Base-by-base conservation (phyloP, 2,888 invertebrate species). In the Agrilus cyanescens region DNA sequence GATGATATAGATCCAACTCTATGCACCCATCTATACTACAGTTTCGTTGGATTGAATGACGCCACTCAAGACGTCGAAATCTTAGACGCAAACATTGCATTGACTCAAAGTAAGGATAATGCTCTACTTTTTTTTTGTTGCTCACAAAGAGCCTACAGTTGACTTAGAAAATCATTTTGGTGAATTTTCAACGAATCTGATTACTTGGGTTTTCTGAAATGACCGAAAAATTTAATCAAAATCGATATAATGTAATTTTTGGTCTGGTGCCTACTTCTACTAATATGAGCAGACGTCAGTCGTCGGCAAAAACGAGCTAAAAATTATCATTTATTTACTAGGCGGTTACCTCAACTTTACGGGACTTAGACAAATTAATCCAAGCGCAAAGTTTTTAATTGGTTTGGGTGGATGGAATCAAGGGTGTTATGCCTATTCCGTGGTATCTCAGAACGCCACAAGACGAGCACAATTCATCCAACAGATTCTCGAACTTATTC, bases 11-110 rank as follows among this genome's bases (percentile, higher is more conserved):
- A 85, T 53, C 73, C 82, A 0, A 62, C 61, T 7, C 65, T 83
- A 0, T 88, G 87, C 59, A 85, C 86, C 0, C 86, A 88, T 57
- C 43, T 83, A 35, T 73, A 85, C 12, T 89, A 86, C 57, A 66
- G 79, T 0, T 89, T 89, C 57, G 73, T 77, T 20, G 86, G 85
- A 1, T 67, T 86, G 8, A 61, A 72, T 32, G 44, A 57, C 1
- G 63, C 70, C 35, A 77, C 78, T 2, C 25, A 40, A 10, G 64
- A 61, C 0, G 56, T 82, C 1, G 59, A 66, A 3, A 62, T 78
- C 1, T 62, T 81, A 12, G 83, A 84, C 55, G 54, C 73, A 0
- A 74, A 70, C 58, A 65, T 78, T 38, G 86, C 85, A 54, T 35
- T 48, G 8, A 40, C 77, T 13, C 65, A 65, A 56, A 66, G 75